A percentile compares a stretch with the other conserved stretches of the same genome.
These are phyloP conservation scores for Alsophila aescularia DNA, from an alignment of 2,888 invertebrate species.

Conservation along the genomic window DNA sequence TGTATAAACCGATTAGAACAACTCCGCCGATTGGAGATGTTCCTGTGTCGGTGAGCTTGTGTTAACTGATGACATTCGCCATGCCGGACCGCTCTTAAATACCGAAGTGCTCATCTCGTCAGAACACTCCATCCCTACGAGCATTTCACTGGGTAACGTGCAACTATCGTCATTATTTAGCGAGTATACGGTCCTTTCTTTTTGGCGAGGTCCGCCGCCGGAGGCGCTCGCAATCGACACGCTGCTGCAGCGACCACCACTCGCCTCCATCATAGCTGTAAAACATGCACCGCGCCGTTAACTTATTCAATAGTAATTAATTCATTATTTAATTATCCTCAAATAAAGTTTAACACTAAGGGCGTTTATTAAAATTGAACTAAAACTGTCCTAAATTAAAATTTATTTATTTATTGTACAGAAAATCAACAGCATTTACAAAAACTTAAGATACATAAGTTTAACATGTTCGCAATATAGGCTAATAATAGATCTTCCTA, in stretches of 20 bases:
- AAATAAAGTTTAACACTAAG: too few species aligned
- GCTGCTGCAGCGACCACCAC: slow-evolving; percentile 67
- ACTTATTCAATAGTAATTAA: too few species aligned
- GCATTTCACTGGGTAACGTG: slow-evolving; percentile 79
- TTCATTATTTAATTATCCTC: too few species aligned
- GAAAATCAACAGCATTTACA: too few species aligned
- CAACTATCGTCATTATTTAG: slow-evolving; percentile 82
- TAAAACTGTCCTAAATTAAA: too few species aligned
- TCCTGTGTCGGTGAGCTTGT: slow-evolving; percentile 71
- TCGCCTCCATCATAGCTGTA: slow-evolving; percentile 51
- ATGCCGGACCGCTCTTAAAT: slow-evolving; percentile 81
- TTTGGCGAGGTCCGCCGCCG: slow-evolving; percentile 68
- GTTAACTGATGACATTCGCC: slow-evolving; percentile 83
- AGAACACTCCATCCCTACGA: slow-evolving; percentile 81
- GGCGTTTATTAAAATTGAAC: too few species aligned
- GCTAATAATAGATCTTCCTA: too few species aligned
- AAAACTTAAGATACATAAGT: too few species aligned
- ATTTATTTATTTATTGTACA: too few species aligned
- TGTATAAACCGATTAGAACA: slow-evolving; percentile 53
- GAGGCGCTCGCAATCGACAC: slow-evolving; percentile 69
- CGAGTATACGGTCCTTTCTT: slow-evolving; percentile 80
- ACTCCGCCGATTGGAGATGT: slow-evolving; percentile 69
- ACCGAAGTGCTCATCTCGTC: slow-evolving; percentile 81
- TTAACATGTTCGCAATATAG: too few species aligned
- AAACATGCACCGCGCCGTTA: slow-evolving; percentile 14